These are phyloP conservation scores for Tupiocoris notatus DNA, from an alignment of 2,888 invertebrate species.

Conservation along the genomic window DNA sequence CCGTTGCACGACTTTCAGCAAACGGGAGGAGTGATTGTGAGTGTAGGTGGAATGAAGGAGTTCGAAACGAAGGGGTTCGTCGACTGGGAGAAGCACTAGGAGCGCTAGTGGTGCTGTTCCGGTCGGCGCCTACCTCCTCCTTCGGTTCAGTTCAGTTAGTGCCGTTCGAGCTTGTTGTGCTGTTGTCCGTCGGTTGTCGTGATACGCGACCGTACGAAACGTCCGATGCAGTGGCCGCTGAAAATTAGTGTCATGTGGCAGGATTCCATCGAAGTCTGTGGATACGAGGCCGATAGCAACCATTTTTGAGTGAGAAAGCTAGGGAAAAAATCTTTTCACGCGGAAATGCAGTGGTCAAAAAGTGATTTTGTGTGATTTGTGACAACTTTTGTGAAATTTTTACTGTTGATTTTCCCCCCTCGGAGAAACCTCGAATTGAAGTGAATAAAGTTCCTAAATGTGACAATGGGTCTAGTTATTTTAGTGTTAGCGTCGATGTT, in stretches of 20 bases:
- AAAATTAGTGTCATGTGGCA: neutral
- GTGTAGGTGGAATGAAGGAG: neutral
- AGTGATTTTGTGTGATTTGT: neutral
- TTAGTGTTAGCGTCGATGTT: conserved; percentile 23
- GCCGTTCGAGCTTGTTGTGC: neutral
- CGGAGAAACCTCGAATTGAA: neutral
- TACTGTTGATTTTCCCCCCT: too few relatives aligned
- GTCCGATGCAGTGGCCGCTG: neutral
- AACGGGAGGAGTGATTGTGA: too few relatives aligned
- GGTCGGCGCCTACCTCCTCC: neutral
- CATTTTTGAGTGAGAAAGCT: neutral
- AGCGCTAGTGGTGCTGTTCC: neutral
- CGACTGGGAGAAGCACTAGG: neutral
- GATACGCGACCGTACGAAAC: neutral
- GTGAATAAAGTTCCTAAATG: conserved; percentile 20
- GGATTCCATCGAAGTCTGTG: too few relatives aligned
- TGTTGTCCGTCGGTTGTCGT: neutral
- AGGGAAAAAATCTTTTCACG: neutral
- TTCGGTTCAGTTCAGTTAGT: neutral
- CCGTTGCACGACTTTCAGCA: neutral
- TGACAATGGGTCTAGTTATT: conserved; percentile 32
- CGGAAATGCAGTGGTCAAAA: neutral
- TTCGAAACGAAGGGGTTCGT: neutral
- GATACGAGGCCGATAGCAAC: too few relatives aligned
- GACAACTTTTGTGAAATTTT: too few relatives aligned